Conservation (phyloP, 2,888 invertebrate genomes). For the Tryphoninae sp. region DNA sequence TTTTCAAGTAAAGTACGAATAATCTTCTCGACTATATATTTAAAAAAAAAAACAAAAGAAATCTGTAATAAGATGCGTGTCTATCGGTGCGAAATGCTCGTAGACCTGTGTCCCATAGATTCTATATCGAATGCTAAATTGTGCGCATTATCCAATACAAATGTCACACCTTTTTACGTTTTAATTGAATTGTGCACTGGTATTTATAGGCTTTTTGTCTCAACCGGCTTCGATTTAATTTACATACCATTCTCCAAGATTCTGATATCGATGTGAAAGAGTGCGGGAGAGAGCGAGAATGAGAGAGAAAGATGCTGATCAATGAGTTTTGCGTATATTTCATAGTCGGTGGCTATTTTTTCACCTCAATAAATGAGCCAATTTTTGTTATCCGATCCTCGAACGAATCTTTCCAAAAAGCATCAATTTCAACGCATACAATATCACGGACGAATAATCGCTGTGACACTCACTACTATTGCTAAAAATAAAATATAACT, state of each 20-base stretch:
- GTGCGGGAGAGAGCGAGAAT: background rate
- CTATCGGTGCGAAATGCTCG: slow-evolving; percentile 40
- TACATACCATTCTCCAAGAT: no score
- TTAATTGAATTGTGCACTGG: slow-evolving; percentile 21
- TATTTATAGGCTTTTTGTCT: slow-evolving; percentile 55
- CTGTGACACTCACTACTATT: background rate
- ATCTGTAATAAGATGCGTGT: slow-evolving; percentile 34
- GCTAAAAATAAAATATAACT: slow-evolving; percentile 11
- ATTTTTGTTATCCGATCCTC: background rate
- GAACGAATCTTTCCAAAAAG: background rate
- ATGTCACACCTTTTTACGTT: slow-evolving; percentile 39
- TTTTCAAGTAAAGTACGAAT: slow-evolving; percentile 68
- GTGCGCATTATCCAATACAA: background rate
- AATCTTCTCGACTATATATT: slow-evolving; percentile 25
- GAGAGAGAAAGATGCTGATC: no score
- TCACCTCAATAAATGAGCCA: no score
- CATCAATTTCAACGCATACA: no score
- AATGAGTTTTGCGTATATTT: no score
- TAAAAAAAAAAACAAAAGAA: slow-evolving; percentile 17
- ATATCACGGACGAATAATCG: background rate
- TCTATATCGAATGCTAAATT: slow-evolving; percentile 18
- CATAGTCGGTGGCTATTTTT: background rate
- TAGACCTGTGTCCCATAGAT: background rate
- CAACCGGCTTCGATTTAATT: slow-evolving; percentile 45
- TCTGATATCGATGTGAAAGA: background rate